Conservation (phyloP, 2,888 invertebrate species). For the Papilio demoleus region DNA sequence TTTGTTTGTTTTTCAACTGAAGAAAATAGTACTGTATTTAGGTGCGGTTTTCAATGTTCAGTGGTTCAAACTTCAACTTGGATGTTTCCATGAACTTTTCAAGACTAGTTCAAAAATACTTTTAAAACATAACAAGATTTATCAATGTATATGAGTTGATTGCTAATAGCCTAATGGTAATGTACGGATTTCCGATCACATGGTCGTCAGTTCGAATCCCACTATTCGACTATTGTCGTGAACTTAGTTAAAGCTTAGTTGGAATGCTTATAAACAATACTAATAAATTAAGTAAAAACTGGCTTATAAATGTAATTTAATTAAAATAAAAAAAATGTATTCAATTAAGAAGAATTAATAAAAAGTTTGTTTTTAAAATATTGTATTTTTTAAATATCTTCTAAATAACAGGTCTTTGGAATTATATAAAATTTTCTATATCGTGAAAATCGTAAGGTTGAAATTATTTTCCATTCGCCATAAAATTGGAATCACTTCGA, state of each 20-base stretch:
- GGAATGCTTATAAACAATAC: too few relatives aligned
- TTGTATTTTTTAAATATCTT: not conserved
- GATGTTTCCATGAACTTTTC: not conserved
- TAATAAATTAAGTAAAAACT: too few relatives aligned
- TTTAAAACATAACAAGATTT: not conserved
- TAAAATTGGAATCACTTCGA: constrained; percentile 29
- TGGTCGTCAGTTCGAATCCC: too few relatives aligned
- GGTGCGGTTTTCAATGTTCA: not conserved
- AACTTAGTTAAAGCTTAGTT: too few relatives aligned
- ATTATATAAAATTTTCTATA: not conserved
- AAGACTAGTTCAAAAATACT: not conserved
- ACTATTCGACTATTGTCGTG: too few relatives aligned
- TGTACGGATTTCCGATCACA: too few relatives aligned
- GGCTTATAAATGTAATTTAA: too few relatives aligned
- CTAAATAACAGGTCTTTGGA: not conserved
- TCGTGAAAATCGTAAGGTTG: constrained; percentile 11
- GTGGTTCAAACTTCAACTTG: constrained; percentile 5
- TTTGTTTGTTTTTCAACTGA: not conserved
- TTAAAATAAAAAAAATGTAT: too few relatives aligned
- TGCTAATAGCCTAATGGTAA: too few relatives aligned
- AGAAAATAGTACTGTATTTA: not conserved
- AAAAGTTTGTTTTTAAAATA: not conserved
- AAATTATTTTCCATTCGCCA: constrained; percentile 32
- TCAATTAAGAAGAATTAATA: too few relatives aligned
- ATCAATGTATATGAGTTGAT: too few relatives aligned